Evolutionary conservation across 2,113 vertebrate genomes (phyloP).

Genomic region (Atherinomorus stipes): DNA sequence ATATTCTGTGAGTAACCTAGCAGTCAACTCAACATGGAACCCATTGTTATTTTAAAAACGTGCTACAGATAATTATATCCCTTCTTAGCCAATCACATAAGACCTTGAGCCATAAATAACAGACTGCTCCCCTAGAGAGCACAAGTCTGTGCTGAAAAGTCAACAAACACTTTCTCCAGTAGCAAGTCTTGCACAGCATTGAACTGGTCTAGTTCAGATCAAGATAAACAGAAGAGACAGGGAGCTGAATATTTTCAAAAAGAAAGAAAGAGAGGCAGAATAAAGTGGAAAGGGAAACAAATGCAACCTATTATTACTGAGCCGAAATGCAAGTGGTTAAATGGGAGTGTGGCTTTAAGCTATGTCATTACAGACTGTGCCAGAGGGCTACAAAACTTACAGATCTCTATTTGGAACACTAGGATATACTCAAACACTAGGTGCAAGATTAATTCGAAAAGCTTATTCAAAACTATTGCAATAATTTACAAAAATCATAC

Average conservation of each 20-base stretch:
- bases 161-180: constrained; percentile 79
- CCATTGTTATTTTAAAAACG: constrained; percentile 71
- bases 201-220: constrained; percentile 49
- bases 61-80: constrained; percentile 80
- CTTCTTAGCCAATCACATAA: constrained; percentile 73
- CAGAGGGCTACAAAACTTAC: constrained; percentile 58
- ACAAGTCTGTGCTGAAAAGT: constrained; percentile 75
- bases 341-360: constrained; percentile 67
- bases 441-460: constrained; percentile 16
- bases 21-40: constrained; percentile 71
- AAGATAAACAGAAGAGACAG: constrained; percentile 50
- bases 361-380: constrained; percentile 75
- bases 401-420: constrained; percentile 62
- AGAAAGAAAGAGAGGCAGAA: constrained; percentile 38
- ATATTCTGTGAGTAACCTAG: constrained; percentile 71
- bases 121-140: constrained; percentile 76
- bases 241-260: constrained; percentile 39
- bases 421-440: constrained; percentile 40
- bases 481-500: constrained; percentile 30
- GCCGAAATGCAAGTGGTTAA: constrained; percentile 70
- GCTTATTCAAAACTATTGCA: constrained; percentile 24
- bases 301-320: constrained; percentile 78
- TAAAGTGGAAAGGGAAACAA: constrained; percentile 67
- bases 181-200: constrained; percentile 64
- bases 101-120: constrained; percentile 78